These are phyloP conservation scores for Onychostruthus taczanowskii DNA, from an alignment of 2,113 vertebrate genomes.

Conservation along the genomic window DNA sequence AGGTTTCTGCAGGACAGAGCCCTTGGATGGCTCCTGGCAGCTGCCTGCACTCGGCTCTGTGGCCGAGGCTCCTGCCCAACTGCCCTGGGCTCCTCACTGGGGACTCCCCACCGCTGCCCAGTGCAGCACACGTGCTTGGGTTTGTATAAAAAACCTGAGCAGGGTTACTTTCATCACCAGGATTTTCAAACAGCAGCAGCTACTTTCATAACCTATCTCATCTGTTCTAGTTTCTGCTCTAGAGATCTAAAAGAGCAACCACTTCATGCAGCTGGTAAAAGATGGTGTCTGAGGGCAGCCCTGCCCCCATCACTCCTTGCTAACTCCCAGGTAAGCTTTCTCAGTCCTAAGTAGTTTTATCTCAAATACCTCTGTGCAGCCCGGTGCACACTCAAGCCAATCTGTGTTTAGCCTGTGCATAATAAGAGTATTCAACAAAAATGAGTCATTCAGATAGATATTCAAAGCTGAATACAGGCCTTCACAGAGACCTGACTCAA, in stretches of 20 bases:
- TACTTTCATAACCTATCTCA: background rate
- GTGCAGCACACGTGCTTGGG: too few species aligned
- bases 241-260: background rate
- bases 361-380: background rate
- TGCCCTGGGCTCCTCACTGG: background rate
- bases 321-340: background rate
- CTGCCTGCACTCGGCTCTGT: background rate
- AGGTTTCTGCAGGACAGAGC: background rate
- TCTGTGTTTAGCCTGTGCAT: background rate
- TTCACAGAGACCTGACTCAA: background rate
- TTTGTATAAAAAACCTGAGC: background rate
- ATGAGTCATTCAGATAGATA: background rate
- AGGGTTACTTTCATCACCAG: background rate
- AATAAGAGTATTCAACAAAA: background rate
- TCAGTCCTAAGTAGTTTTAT: background rate
- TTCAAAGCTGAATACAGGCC: background rate
- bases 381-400: background rate
- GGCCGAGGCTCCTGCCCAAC: background rate
- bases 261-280: background rate
- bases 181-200: background rate
- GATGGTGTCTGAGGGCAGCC: background rate
- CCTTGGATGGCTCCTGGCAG: background rate
- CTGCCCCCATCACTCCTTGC: background rate
- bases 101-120: too few species aligned
- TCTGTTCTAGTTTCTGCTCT: background rate